phyloP scores from a whole-genome alignment of 1,140 invertebrate genomes.

The Drosophila sp. region DNA sequence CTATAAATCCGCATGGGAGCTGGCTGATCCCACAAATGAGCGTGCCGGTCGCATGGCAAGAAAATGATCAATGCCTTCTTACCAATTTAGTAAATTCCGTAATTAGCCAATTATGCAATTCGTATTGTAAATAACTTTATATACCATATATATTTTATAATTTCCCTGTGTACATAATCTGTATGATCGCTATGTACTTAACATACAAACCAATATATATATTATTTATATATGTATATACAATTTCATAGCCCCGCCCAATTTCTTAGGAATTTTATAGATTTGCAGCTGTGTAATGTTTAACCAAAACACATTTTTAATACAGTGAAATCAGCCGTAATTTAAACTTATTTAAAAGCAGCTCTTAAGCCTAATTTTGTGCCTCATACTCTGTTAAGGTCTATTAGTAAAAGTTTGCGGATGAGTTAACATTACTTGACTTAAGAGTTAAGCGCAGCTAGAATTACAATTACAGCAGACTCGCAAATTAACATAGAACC shows the following conservation, averaged over 20 bases:
- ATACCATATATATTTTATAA: constrained; percentile 11
- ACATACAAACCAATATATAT: background rate
- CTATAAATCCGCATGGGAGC: constrained; percentile 92
- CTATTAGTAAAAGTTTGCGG: too few species aligned
- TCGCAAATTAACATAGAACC: too few species aligned
- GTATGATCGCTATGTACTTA: background rate
- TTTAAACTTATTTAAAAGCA: too few species aligned
- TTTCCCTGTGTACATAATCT: background rate
- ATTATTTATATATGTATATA: background rate
- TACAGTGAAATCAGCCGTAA: too few species aligned
- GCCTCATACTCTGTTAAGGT: too few species aligned
- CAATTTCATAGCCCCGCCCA: background rate
- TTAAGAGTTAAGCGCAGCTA: too few species aligned
- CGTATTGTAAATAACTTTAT: constrained; percentile 8
- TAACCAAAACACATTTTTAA: too few species aligned
- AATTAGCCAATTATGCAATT: constrained; percentile 18
- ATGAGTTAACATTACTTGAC: too few species aligned
- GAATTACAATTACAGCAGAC: too few species aligned
- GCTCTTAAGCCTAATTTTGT: too few species aligned
- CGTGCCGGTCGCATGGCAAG: constrained; percentile 88
- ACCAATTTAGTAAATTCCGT: constrained; percentile 25
- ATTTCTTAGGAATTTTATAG: too few species aligned
- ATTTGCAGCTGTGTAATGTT: too few species aligned
- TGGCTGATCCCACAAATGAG: constrained; percentile 89
- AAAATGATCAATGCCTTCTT: constrained; percentile 31